phyloP scores from a whole-genome alignment of 2,113 vertebrate genomes.

The Pachypanchax playfairii region DNA sequence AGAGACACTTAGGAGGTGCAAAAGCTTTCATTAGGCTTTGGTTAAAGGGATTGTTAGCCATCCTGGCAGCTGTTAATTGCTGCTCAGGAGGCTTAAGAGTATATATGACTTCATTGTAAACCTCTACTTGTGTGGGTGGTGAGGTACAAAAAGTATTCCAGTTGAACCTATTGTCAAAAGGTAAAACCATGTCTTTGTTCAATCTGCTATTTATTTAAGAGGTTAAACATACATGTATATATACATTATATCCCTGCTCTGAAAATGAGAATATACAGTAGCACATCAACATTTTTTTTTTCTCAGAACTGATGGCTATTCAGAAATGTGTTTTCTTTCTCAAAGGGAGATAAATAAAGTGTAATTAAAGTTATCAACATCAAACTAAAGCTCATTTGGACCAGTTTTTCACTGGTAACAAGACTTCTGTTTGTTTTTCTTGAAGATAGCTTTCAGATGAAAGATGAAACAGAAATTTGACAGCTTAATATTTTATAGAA shows the following conservation, averaged over 20 bases:
- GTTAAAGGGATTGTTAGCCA: constrained; percentile 62
- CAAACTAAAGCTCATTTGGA: too few relatives aligned
- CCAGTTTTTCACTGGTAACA: too few relatives aligned
- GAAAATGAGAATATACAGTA: too few relatives aligned
- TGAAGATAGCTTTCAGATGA: too few relatives aligned
- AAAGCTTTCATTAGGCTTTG: constrained; percentile 58
- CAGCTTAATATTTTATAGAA: too few relatives aligned
- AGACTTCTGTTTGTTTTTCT: too few relatives aligned
- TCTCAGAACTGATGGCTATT: too few relatives aligned
- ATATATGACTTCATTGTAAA: constrained; percentile 27
- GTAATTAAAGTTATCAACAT: too few relatives aligned
- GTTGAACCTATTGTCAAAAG: constrained; percentile 29
- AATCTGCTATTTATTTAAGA: constrained; percentile 12
- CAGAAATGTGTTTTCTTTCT: too few relatives aligned
- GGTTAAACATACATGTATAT: constrained; percentile 2
- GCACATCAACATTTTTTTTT: too few relatives aligned
- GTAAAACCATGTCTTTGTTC: constrained; percentile 19
- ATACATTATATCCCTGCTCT: neutral
- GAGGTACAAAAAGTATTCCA: constrained; percentile 17
- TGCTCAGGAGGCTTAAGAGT: constrained; percentile 54
- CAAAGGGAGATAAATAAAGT: too few relatives aligned
- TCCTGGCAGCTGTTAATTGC: constrained; percentile 71
- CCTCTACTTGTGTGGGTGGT: constrained; percentile 15
- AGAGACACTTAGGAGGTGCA: constrained; percentile 66
- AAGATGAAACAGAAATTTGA: too few relatives aligned